These are phyloP conservation scores for Tetragnatha montana DNA, from an alignment of 2,888 invertebrate genomes.

Conservation along the genomic window DNA sequence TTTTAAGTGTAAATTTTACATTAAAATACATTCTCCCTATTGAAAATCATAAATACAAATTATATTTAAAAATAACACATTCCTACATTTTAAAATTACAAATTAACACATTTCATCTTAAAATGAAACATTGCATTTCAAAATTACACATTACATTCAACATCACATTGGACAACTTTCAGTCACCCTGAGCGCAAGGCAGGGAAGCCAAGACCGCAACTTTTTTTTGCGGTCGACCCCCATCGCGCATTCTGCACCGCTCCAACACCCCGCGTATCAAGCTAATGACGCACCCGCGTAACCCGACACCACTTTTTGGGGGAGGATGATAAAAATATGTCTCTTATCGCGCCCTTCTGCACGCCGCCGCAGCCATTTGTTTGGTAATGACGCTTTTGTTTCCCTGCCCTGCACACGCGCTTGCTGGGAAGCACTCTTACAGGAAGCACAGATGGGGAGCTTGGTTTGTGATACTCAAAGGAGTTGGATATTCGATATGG, in stretches of 20 bases:
- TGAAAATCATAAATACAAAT: too few species aligned
- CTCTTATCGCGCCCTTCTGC: constrained; percentile 44
- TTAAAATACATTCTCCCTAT: too few species aligned
- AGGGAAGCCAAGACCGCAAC: not conserved
- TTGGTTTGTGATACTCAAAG: too few species aligned
- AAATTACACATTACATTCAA: too few species aligned
- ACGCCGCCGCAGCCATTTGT: constrained; percentile 26
- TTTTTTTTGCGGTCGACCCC: constrained; percentile 60
- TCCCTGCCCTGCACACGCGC: not conserved
- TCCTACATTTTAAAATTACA: too few species aligned
- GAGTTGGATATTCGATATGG: too few species aligned
- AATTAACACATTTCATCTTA: too few species aligned
- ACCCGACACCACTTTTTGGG: constrained; percentile 65
- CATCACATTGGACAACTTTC: too few species aligned
- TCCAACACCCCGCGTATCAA: constrained; percentile 67
- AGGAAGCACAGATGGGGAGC: too few species aligned
- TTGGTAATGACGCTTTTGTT: constrained; percentile 58
- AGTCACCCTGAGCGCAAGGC: not conserved
- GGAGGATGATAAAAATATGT: constrained; percentile 63
- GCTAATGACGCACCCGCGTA: constrained; percentile 68
- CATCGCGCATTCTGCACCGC: constrained; percentile 52
- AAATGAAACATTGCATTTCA: too few species aligned
- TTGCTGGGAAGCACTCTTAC: not conserved
- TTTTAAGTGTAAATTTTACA: too few species aligned
- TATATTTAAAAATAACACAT: too few species aligned